Conservation (phyloP, 2,113 vertebrate genomes). For the Nothobranchius furzeri region DNA sequence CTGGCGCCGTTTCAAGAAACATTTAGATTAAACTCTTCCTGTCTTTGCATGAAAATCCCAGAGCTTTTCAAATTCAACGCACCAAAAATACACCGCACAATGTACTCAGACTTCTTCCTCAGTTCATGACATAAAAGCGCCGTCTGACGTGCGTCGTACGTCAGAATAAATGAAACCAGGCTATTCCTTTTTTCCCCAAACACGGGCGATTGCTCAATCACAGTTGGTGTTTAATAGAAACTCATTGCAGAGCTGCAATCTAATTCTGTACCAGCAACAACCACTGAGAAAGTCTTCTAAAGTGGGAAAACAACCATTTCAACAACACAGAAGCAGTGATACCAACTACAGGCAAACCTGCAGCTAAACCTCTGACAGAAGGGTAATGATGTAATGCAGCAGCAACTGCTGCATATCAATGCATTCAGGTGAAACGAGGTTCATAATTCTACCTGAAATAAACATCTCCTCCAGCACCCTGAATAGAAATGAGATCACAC, state of each 20-base stretch:
- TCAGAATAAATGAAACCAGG: constrained; percentile 20
- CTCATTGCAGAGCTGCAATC: constrained; percentile 18
- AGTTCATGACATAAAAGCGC: not conserved
- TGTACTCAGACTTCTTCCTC: not conserved
- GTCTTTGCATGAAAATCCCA: not conserved
- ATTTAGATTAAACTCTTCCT: constrained; percentile 15
- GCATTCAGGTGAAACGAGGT: constrained; percentile 32
- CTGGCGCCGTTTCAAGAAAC: constrained; percentile 6
- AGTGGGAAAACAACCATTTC: constrained; percentile 50
- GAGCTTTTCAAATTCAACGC: constrained; percentile 15
- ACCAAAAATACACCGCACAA: constrained; percentile 6
- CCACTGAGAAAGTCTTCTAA: constrained; percentile 49
- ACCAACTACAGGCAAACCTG: constrained; percentile 41
- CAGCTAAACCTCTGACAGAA: constrained; percentile 56
- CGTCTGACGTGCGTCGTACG: not conserved
- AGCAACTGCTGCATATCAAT: constrained; percentile 47
- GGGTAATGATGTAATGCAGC: constrained; percentile 61
- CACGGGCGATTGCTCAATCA: constrained; percentile 37
- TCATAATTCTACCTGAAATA: constrained; percentile 30
- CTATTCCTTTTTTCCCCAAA: constrained; percentile 13
- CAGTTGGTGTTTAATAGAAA: constrained; percentile 47
- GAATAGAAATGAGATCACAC: constrained; percentile 23
- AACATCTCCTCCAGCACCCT: constrained; percentile 17
- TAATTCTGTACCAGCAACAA: constrained; percentile 35
- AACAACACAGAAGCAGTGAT: constrained; percentile 35